Percentiles rank a stretch among this genome's conserved stretches.
Evolutionary conservation across 92 coral and sea anemone species (phyloP).

Genomic region (Metridium senile): DNA sequence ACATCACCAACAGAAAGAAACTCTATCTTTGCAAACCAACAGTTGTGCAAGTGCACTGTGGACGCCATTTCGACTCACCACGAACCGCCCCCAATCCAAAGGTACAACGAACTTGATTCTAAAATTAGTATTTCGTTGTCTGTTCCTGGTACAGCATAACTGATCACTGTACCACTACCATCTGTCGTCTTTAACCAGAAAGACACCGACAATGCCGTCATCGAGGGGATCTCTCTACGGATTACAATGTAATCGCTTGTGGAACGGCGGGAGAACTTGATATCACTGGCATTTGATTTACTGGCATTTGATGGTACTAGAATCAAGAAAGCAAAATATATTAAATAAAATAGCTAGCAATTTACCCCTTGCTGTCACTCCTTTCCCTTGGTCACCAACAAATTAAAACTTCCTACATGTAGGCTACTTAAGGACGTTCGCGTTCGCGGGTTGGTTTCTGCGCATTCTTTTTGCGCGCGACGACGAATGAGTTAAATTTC

Average conservation of each 20-base stretch:
- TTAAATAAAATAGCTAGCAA: not conserved
- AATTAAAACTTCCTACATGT: too few species aligned
- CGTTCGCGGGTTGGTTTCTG: too few species aligned
- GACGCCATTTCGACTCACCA: too few species aligned
- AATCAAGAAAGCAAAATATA: not conserved
- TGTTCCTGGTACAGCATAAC: not conserved
- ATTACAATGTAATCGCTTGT: constrained; percentile 1
- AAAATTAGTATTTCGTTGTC: not conserved
- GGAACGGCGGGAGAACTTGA: not conserved
- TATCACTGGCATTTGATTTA: too few species aligned
- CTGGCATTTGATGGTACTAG: not conserved
- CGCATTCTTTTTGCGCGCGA: too few species aligned
- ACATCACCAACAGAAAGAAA: too few species aligned
- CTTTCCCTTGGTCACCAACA: too few species aligned
- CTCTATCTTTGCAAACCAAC: too few species aligned
- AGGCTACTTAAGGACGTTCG: too few species aligned
- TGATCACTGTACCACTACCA: not conserved
- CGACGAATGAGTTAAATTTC: too few species aligned
- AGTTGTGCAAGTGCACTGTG: too few species aligned
- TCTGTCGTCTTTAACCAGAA: not conserved
- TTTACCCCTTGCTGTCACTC: too few species aligned
- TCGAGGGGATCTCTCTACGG: not conserved
- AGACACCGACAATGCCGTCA: not conserved
- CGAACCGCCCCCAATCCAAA: not conserved
- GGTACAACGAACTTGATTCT: not conserved